Base-by-base conservation (phyloP, 1,140 invertebrate species). In the Papilio polyxenes region DNA sequence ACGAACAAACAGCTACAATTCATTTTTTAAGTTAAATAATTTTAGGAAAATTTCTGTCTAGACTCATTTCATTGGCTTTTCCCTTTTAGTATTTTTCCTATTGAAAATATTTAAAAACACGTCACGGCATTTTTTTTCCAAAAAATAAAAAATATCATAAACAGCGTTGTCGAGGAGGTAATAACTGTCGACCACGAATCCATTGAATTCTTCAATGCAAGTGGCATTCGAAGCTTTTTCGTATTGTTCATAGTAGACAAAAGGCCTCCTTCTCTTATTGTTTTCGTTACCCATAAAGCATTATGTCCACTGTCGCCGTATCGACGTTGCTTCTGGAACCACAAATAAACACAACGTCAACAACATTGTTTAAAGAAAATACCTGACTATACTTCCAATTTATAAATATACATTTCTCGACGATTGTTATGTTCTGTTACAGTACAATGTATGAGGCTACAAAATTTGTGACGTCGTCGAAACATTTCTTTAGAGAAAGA, bases 221-320 rank as follows among this genome's bases (percentile, higher is more conserved):
- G 78, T 80, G 59, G 37, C 78, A 69, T 80, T 80, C 56, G 59
- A 65, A 80, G 78, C 78, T 80, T 80, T 80, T 80, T 80, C 78
- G 48, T 80, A 80, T 80, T 80, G 78, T 80, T 80, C 78, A 49
- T 48, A 80, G n/a, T 37, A 69, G 78, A 80, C 78, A 80, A 80
- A 80, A 80, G 78, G 78, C 78, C 62, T 80, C 59, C 78, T 80
- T 80, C 78, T 80, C 78, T 69, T 72, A 72, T 72, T 80, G 78
- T 80, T 80, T 80, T 80, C 44, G 78, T 80, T 80, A 80, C 78
- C 78, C 78, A 80, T 80, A 49, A 80, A 80, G 78, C 78, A 80
- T 80, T 80, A 59, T 80, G 62, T 37, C 77, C 56, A 79, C 78
- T 80, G 78, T 80, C 78, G 62, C 78, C 78, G 48, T 62, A 80